Base-by-base conservation (phyloP, 2,797 vertebrate genomes). In the Falco concolor region DNA sequence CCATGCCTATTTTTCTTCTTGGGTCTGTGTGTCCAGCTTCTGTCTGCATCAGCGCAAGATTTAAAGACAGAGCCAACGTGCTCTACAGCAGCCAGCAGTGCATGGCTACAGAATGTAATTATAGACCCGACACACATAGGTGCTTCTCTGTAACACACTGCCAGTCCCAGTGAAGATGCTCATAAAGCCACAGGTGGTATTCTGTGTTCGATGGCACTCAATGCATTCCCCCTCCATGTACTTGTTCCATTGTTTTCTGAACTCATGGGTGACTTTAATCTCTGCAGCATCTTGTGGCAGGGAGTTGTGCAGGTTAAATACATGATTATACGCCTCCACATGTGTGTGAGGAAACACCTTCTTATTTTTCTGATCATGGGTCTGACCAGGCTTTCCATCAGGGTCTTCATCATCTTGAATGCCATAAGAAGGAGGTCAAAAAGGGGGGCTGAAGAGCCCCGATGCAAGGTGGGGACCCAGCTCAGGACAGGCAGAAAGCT, bases 281-380 rank as follows among this genome's bases (percentile, higher is more conserved):
- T 38, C 80, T 84, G 49, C 69, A 60, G 24, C 36, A 40, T 49
- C 36, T 60, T 8, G 16, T 25, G 27, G 40, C 25, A 53, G 65
- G 73, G 36, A 88, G 36, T 16, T 40, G 15, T 28, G 44, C 38
- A 36, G 27, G 15, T 61, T 93, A 68, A 75, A 75, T n/a, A 32
- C 7, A 20, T 4, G 0, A 52, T 63, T 32, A 13, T 36, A 22
- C 8, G 1, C 9, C 24, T 59, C 0, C 18, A 6, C 27, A 20
- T 30, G 27, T 34, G 10, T 30, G 47, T 56, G 59, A 86, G 45
- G 74, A 78, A 90, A 64, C 45, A 42, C 27, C 22, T 59, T 49
- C 44, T 38, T 52, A 21, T 69, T 84, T 73, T 68, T 87, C 54
- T 52, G 15, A 68, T 30, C 6, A 1, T 10, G 38, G 27, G 18